phyloP scores from a whole-genome alignment of 2,888 invertebrate species.

The Troglohyphantes excavatus region DNA sequence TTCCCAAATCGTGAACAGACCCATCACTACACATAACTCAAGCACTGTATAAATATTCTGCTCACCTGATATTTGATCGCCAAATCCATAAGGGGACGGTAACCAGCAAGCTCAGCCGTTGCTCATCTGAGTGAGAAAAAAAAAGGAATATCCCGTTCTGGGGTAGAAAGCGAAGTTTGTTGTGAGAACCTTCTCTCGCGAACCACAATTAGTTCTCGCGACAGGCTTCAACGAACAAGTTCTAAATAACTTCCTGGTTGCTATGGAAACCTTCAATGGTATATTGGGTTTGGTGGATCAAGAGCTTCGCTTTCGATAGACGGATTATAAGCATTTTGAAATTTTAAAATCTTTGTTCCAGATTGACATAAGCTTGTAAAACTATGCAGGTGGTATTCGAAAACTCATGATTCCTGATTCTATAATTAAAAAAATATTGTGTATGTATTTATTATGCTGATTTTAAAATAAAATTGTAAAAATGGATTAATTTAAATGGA shows the following conservation, averaged over 20 bases:
- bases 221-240: slow-evolving; percentile 67
- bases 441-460: too few species aligned
- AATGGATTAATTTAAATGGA: too few species aligned
- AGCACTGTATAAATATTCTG: neutral
- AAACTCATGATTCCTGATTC: too few species aligned
- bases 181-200: slow-evolving; percentile 39
- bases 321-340: neutral
- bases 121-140: slow-evolving; percentile 9
- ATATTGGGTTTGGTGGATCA: slow-evolving; percentile 17
- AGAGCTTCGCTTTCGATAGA: neutral
- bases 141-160: slow-evolving; percentile 4
- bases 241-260: slow-evolving; percentile 59
- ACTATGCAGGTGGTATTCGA: too few species aligned
- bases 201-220: slow-evolving; percentile 31
- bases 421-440: too few species aligned
- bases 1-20: neutral
- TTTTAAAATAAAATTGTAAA: too few species aligned
- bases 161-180: slow-evolving; percentile 23
- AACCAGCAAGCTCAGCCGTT: neutral
- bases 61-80: slow-evolving; percentile 19
- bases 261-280: slow-evolving; percentile 17
- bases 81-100: slow-evolving; percentile 2
- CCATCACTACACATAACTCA: neutral
- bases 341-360: too few species aligned
- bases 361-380: too few species aligned